A percentile compares a stretch with the other conserved stretches of the same genome.
Conservation (phyloP, 2,888 invertebrate genomes). For the Tribolium freemani region DNA sequence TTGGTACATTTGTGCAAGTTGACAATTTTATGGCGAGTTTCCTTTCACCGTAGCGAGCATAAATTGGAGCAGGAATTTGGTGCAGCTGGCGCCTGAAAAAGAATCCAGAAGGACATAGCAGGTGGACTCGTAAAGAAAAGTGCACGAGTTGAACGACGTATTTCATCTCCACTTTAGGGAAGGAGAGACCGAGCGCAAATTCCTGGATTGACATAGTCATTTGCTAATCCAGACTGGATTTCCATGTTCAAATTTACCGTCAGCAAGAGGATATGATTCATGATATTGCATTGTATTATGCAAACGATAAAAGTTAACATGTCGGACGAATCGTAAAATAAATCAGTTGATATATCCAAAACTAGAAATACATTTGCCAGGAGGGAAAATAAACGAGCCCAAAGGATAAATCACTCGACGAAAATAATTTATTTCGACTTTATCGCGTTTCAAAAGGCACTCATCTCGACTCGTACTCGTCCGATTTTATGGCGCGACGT, state of each 20-base stretch:
- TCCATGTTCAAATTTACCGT: conserved; percentile 18
- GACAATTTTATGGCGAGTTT: conserved; percentile 51
- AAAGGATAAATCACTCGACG: conserved; percentile 40
- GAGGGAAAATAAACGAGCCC: conserved; percentile 38
- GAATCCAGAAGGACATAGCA: conserved; percentile 40
- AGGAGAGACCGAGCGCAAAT: neutral
- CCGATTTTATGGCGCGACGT: conserved; percentile 32
- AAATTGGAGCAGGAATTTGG: conserved; percentile 43
- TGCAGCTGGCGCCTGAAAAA: conserved; percentile 45
- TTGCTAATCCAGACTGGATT: conserved; percentile 32
- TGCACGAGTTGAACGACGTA: conserved; percentile 9
- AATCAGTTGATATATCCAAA: conserved; percentile 40
- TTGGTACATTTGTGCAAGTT: conserved; percentile 50
- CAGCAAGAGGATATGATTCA: conserved; percentile 24
- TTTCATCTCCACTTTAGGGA: conserved; percentile 6
- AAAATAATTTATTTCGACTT: conserved; percentile 48
- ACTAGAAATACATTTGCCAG: conserved; percentile 44
- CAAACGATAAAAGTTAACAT: conserved; percentile 42
- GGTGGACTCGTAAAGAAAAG: conserved; percentile 39
- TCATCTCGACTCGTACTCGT: conserved; percentile 34
- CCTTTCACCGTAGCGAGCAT: conserved; percentile 43
- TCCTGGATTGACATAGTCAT: conserved; percentile 24
- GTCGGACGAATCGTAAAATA: conserved; percentile 37
- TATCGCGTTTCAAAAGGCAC: conserved; percentile 46
- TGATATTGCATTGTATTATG: conserved; percentile 33